Percentiles rank a stretch among this genome's conserved stretches.
These are phyloP conservation scores for Hartigia nigra DNA, from an alignment of 2,888 invertebrate genomes.

Conservation along the genomic window DNA sequence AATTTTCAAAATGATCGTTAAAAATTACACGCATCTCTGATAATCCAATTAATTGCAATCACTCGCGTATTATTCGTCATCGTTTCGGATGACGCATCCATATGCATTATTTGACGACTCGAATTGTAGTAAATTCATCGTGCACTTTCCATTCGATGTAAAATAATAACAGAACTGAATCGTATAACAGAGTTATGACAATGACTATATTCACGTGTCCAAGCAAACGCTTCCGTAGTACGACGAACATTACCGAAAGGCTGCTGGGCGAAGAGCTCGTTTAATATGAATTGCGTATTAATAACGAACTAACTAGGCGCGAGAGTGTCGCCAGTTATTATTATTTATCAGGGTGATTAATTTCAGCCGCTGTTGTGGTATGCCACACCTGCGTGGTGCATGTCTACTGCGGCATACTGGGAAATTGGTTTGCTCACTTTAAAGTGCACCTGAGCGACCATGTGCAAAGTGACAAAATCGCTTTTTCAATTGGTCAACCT, in stretches of 20 bases:
- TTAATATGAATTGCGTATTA: conserved; percentile 65
- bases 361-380: conserved; percentile 56
- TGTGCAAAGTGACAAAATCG: not conserved
- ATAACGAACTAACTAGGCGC: conserved; percentile 61
- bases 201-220: not conserved
- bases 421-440: conserved; percentile 39
- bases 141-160: not conserved
- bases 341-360: conserved; percentile 64
- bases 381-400: conserved; percentile 50
- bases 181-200: not conserved
- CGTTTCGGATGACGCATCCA: not conserved
- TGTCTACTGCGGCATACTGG: conserved; percentile 33
- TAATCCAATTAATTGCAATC: not conserved
- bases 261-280: conserved; percentile 23
- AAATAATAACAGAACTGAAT: not conserved
- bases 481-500: not conserved
- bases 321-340: conserved; percentile 55
- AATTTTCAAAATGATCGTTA: not conserved
- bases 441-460: conserved; percentile 2
- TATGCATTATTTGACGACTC: not conserved
- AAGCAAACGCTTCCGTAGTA: not conserved
- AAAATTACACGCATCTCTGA: not conserved
- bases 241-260: not conserved
- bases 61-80: not conserved
- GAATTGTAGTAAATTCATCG: not conserved